phyloP scores from a whole-genome alignment of 2,113 vertebrate species.

The Nanorana parkeri region DNA sequence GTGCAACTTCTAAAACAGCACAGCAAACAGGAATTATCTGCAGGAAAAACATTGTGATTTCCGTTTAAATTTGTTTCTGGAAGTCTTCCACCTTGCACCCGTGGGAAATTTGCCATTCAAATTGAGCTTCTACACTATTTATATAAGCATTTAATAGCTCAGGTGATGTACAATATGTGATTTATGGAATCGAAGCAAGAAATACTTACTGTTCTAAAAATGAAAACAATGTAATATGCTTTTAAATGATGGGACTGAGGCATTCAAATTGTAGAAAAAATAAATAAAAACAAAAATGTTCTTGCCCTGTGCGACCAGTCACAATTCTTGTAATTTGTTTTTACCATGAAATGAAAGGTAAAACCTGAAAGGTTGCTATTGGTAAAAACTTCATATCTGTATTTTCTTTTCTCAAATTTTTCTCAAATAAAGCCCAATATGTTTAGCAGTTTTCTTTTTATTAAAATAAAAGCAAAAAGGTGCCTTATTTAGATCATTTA shows the following conservation, averaged over 20 bases:
- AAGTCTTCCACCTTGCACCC: slow-evolving; percentile 34
- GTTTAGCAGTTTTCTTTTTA: too few relatives aligned
- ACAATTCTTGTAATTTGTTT: too few relatives aligned
- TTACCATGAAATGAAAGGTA: too few relatives aligned
- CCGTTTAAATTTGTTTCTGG: slow-evolving; percentile 26
- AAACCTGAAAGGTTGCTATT: too few relatives aligned
- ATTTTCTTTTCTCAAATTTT: too few relatives aligned
- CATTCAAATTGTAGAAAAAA: too few relatives aligned
- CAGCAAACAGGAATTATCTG: slow-evolving; percentile 55
- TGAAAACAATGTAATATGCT: background rate
- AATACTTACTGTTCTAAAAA: slow-evolving; percentile 2
- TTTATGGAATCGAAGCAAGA: slow-evolving; percentile 3
- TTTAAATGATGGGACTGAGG: background rate
- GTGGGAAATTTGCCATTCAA: slow-evolving; percentile 47
- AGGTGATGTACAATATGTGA: slow-evolving; percentile 11
- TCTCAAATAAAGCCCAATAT: too few relatives aligned
- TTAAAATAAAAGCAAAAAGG: too few relatives aligned
- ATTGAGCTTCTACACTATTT: slow-evolving; percentile 35
- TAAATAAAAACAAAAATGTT: too few relatives aligned
- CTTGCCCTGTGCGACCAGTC: too few relatives aligned
- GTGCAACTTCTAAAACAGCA: slow-evolving; percentile 38
- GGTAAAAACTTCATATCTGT: too few relatives aligned
- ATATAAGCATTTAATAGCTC: slow-evolving; percentile 38
- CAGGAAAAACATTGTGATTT: slow-evolving; percentile 54
- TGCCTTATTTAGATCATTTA: too few relatives aligned